phyloP scores from a whole-genome alignment of 2,113 vertebrate genomes.

The Macrotus californicus region DNA sequence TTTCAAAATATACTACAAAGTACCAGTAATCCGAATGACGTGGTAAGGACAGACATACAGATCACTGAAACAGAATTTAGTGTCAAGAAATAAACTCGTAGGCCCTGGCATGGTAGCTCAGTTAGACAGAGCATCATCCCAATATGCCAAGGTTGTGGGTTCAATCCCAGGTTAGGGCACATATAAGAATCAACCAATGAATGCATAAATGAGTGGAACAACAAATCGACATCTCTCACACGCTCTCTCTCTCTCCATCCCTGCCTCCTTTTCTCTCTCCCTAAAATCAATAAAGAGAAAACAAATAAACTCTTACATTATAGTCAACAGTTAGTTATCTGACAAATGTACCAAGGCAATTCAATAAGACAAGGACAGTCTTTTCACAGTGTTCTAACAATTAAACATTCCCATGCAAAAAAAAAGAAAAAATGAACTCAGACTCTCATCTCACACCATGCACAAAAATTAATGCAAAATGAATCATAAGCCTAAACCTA shows the following conservation, averaged over 20 bases:
- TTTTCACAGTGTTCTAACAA: neutral
- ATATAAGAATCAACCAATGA: too few relatives aligned
- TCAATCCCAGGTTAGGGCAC: too few relatives aligned
- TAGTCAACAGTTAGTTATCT: neutral
- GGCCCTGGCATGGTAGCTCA: too few relatives aligned
- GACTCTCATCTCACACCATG: neutral
- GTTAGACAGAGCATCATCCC: too few relatives aligned
- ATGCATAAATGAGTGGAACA: too few relatives aligned
- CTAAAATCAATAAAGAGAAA: too few relatives aligned
- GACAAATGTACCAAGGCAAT: neutral
- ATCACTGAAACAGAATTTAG: neutral
- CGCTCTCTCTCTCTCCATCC: too few relatives aligned
- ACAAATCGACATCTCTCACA: too few relatives aligned
- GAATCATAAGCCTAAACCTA: neutral
- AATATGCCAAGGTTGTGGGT: too few relatives aligned
- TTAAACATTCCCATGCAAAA: neutral
- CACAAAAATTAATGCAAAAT: constrained; percentile 6
- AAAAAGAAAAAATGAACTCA: neutral
- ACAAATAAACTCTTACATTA: neutral
- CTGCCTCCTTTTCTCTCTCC: too few relatives aligned
- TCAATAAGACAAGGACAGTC: neutral
- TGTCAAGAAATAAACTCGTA: neutral
- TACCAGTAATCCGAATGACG: neutral
- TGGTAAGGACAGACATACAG: neutral
- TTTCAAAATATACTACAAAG: neutral